These are phyloP conservation scores for Argyra leucocephala DNA, from an alignment of 2,888 invertebrate genomes.

Conservation along the genomic window DNA sequence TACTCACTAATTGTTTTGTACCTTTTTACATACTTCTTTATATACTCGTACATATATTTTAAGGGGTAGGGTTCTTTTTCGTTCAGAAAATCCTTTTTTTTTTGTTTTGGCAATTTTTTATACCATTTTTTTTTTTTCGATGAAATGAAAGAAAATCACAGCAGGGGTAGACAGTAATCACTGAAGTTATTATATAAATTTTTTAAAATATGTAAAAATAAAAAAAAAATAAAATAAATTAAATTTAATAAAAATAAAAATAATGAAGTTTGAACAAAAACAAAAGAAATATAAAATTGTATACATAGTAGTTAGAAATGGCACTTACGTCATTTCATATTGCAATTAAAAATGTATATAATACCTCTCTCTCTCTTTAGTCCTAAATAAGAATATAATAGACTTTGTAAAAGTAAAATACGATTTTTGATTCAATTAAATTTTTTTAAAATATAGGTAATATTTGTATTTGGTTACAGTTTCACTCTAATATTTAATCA, in stretches of 20 bases:
- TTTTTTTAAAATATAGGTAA: no score
- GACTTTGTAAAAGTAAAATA: no score
- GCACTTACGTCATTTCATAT: neutral
- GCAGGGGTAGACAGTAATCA: slow-evolving; percentile 6
- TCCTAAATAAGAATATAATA: no score
- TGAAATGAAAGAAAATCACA: neutral
- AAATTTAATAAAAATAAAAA: neutral
- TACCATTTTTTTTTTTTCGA: neutral
- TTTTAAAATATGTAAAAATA: neutral
- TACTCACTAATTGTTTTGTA: neutral
- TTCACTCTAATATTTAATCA: no score
- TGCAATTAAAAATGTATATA: neutral
- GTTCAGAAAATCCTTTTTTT: neutral
- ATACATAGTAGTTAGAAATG: neutral
- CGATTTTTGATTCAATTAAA: no score
- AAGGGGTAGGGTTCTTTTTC: neutral
- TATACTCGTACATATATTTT: neutral
- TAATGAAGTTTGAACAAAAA: neutral
- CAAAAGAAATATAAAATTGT: neutral
- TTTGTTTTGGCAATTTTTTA: no score
- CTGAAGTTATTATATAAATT: neutral
- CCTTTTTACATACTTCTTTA: neutral
- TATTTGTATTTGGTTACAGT: no score
- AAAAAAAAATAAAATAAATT: neutral
- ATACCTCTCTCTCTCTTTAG: no score